Evolutionary conservation across 2,888 invertebrate species (phyloP).

Genomic region (Clusia tigrina): DNA sequence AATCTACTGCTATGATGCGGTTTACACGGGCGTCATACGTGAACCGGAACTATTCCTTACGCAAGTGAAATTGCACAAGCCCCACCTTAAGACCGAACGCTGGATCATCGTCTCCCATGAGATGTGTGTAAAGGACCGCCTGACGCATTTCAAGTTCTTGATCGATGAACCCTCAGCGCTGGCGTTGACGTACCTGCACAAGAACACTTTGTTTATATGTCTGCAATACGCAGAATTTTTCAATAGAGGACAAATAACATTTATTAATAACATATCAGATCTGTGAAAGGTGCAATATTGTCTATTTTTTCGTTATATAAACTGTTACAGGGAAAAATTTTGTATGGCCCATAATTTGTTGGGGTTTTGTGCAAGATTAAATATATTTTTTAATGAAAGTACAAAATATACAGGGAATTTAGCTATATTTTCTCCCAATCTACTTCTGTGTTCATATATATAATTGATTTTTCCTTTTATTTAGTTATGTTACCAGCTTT

Average conservation of each 20-base stretch:
- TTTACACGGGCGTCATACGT: constrained; percentile 32
- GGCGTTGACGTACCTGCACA: constrained; percentile 30
- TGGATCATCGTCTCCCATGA: constrained; percentile 38
- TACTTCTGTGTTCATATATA: no score
- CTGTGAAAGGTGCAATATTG: no score
- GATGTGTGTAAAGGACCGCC: constrained; percentile 16
- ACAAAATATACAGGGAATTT: no score
- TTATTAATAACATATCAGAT: no score
- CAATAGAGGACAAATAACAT: constrained; percentile 19
- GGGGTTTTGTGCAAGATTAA: no score
- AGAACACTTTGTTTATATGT: constrained; percentile 32
- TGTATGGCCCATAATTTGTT: no score
- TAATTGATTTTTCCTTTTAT: no score
- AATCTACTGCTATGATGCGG: constrained; percentile 31
- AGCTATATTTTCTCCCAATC: no score
- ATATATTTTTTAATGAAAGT: no score
- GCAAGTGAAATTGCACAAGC: constrained; percentile 37
- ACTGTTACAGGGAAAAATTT: no score
- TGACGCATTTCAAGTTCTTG: constrained; percentile 38
- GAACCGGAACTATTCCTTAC: constrained; percentile 33
- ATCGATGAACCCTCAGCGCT: constrained; percentile 41
- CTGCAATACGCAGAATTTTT: constrained; percentile 29
- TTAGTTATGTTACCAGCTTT: no score
- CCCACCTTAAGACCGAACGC: constrained; percentile 32
- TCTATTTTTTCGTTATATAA: no score